Conservation (phyloP, 2,797 vertebrate genomes). For the Enteromius thamalakanensis region DNA sequence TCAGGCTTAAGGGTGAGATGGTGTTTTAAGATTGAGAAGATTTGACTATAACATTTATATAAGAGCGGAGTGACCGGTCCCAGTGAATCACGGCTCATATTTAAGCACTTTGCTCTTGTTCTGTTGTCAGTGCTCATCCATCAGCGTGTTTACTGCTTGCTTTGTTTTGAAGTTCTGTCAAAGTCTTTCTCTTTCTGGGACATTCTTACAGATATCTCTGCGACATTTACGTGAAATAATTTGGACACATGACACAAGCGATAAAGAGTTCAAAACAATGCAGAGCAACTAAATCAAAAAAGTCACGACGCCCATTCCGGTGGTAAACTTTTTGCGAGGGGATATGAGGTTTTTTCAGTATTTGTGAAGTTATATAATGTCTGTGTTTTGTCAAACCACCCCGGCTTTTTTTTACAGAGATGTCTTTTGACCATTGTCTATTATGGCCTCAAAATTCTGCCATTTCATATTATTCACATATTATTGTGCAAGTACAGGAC, state of each 20-base stretch:
- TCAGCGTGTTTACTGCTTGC: slow-evolving; percentile 23
- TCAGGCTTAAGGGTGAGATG: background rate
- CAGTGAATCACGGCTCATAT: slow-evolving; percentile 33
- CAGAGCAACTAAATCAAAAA: background rate
- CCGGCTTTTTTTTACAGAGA: background rate
- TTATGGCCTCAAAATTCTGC: no score
- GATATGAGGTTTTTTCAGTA: background rate
- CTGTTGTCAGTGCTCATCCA: slow-evolving; percentile 22
- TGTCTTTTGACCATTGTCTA: background rate
- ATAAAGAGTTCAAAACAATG: background rate
- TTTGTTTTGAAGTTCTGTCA: slow-evolving; percentile 4
- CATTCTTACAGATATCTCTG: slow-evolving; percentile 10
- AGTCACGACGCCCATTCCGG: background rate
- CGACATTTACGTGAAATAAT: background rate
- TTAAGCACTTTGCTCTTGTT: slow-evolving; percentile 40
- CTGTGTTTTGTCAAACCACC: background rate
- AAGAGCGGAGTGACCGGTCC: background rate
- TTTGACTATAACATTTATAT: slow-evolving; percentile 20
- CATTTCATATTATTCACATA: background rate
- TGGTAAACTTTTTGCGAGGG: background rate
- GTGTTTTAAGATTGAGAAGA: slow-evolving; percentile 6
- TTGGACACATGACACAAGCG: background rate
- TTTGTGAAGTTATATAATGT: background rate
- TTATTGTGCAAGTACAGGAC: background rate
- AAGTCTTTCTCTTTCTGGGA: background rate